Evolutionary conservation across 2,888 invertebrate species (phyloP).

Genomic region (Nipponacmea schrenckii): DNA sequence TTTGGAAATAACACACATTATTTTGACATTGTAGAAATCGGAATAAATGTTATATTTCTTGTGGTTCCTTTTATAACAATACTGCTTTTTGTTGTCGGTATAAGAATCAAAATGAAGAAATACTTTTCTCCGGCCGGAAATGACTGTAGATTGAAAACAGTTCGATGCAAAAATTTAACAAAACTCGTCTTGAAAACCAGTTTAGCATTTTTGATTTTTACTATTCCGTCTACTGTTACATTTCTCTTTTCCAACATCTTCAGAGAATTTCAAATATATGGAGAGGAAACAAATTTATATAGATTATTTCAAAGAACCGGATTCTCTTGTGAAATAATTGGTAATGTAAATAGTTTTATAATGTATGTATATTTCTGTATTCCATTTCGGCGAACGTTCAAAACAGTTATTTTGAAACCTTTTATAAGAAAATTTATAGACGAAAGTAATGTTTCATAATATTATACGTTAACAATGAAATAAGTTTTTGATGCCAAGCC

Average conservation of each 20-base stretch:
- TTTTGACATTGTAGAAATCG: background rate
- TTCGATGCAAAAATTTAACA: background rate
- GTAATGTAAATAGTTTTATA: background rate
- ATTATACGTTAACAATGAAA: too few species aligned
- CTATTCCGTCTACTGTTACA: background rate
- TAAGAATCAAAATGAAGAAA: background rate
- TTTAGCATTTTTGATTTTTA: conserved; percentile 3
- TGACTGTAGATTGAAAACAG: background rate
- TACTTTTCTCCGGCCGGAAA: background rate
- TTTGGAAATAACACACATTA: background rate
- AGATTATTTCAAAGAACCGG: background rate
- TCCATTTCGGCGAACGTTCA: background rate
- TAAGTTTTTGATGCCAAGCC: too few species aligned
- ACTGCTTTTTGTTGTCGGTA: background rate
- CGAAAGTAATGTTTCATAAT: background rate
- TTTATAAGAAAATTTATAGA: background rate
- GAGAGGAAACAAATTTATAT: background rate
- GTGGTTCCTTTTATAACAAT: background rate
- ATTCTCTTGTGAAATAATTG: background rate
- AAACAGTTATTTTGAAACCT: background rate
- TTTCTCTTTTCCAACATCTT: background rate
- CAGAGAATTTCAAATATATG: background rate
- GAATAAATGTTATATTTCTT: background rate
- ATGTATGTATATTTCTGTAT: background rate
- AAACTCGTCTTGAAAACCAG: background rate